Evolutionary conservation across 2,113 vertebrate genomes (phyloP).

Genomic region (Vicugna pacos): DNA sequence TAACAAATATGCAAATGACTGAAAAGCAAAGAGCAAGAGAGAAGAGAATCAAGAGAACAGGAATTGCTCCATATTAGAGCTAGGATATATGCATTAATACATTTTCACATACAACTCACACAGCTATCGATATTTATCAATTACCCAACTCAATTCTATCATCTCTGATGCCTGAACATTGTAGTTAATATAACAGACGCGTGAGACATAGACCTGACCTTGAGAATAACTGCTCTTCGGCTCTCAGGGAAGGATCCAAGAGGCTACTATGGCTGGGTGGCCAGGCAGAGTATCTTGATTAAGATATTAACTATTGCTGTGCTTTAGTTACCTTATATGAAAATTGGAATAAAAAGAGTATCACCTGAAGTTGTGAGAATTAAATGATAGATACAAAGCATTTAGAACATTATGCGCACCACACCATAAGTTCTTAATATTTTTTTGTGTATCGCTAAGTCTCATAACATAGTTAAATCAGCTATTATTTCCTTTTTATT

Average conservation of each 20-base stretch:
- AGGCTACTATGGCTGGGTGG: constrained; percentile 65
- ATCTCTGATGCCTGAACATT: constrained; percentile 62
- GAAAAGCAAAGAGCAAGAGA: neutral
- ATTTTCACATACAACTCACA: neutral
- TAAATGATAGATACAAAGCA: neutral
- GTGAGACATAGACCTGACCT: constrained; percentile 70
- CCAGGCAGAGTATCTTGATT: constrained; percentile 45
- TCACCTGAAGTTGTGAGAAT: neutral
- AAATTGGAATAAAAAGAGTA: neutral
- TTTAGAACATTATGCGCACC: neutral
- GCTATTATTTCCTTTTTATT: neutral
- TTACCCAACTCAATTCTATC: constrained; percentile 34
- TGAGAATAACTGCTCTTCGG: constrained; percentile 61
- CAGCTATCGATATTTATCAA: constrained; percentile 57
- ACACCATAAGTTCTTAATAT: neutral
- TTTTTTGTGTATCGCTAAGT: neutral
- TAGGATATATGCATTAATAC: neutral
- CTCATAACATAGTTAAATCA: neutral
- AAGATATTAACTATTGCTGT: neutral
- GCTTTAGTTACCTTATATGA: neutral
- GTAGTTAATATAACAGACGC: constrained; percentile 77
- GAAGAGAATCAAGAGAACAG: neutral
- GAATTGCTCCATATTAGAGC: neutral
- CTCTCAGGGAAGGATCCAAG: constrained; percentile 79
- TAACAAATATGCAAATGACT: neutral